Conservation (phyloP, 2,113 vertebrate species). For the Bucco capensis region DNA sequence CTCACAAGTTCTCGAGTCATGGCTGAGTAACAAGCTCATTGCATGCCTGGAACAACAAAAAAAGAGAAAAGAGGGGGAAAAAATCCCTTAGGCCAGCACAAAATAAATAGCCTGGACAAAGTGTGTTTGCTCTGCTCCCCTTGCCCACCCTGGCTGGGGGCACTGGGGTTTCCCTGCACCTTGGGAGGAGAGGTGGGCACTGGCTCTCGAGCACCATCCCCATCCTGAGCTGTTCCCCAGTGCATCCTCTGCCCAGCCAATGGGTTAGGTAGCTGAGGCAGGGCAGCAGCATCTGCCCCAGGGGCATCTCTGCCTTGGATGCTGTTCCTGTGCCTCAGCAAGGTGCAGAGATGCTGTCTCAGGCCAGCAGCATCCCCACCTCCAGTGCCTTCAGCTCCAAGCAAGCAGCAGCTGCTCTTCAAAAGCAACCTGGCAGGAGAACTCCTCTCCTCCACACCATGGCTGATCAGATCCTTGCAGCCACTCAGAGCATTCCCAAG, state of each 20-base stretch:
- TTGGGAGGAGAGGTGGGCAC: background rate
- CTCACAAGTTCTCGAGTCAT: slow-evolving; percentile 65
- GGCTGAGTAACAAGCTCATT: slow-evolving; percentile 60
- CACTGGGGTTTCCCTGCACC: background rate
- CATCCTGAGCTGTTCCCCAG: accelerated
- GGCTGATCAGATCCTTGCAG: background rate
- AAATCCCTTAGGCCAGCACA: slow-evolving; percentile 41
- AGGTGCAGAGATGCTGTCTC: background rate
- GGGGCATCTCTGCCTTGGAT: background rate
- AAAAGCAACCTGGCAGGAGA: background rate
- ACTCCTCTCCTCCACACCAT: background rate
- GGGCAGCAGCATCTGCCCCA: accelerated
- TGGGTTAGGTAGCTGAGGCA: background rate
- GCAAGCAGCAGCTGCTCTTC: background rate
- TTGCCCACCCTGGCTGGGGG: background rate
- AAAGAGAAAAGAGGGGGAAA: too few relatives aligned
- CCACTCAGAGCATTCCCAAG: background rate
- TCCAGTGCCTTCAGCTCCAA: background rate
- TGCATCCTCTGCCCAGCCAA: accelerated
- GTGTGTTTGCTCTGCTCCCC: background rate
- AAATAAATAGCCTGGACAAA: slow-evolving; percentile 39
- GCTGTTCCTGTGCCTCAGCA: background rate
- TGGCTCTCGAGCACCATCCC: background rate
- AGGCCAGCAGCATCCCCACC: background rate
- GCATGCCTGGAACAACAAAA: slow-evolving; percentile 19